Conservation (phyloP, 2,797 vertebrate species). For the Hylomyscus alleni region DNA sequence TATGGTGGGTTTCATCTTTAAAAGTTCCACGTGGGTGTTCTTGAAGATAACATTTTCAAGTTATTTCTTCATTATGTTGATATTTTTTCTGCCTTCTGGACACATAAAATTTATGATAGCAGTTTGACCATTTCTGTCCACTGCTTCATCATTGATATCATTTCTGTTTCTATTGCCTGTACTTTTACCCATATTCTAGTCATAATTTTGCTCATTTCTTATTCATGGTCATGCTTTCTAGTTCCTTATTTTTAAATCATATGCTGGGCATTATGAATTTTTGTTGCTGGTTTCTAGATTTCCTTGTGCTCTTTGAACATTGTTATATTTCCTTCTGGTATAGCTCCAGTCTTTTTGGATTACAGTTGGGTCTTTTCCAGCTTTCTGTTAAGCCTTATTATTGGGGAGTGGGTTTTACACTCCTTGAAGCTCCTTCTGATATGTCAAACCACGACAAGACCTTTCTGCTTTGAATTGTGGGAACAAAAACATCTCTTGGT, state of each 20-base stretch:
- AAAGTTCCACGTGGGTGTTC: not conserved
- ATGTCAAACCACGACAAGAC: not conserved
- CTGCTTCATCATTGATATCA: not conserved
- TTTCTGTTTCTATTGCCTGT: not conserved
- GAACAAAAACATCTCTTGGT: not conserved
- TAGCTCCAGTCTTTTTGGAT: not conserved
- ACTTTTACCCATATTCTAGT: not conserved
- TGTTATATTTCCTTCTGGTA: not conserved
- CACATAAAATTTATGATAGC: not conserved
- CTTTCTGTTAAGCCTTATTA: conserved; percentile 15
- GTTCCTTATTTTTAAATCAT: not conserved
- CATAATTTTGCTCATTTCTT: conserved; percentile 20
- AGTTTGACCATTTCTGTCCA: not conserved
- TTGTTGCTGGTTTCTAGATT: not conserved
- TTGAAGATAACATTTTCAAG: not conserved
- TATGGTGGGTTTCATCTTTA: not conserved
- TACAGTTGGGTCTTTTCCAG: not conserved
- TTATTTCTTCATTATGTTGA: conserved; percentile 11
- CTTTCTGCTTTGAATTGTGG: not conserved
- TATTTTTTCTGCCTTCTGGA: not conserved
- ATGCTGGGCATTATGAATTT: not conserved
- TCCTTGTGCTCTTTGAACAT: conserved; percentile 17
- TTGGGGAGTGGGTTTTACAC: not conserved
- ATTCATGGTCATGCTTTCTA: not conserved
- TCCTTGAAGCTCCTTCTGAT: conserved; percentile 18